phyloP scores from a whole-genome alignment of 2,888 invertebrate genomes.

The Rhingia rostrata region DNA sequence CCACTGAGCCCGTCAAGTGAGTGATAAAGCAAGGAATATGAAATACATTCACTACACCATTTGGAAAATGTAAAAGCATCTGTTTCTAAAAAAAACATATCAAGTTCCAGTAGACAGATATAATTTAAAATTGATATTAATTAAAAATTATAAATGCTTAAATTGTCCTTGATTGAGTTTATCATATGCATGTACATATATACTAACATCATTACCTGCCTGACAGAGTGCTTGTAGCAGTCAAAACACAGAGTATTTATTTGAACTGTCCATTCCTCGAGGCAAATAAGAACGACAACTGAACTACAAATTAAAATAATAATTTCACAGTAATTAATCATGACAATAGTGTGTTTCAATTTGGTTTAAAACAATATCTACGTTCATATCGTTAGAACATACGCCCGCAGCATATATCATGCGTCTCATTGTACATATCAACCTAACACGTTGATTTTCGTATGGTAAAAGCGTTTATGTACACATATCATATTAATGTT shows the following conservation, averaged over 20 bases:
- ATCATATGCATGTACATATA: background rate
- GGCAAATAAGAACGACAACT: conserved; percentile 32
- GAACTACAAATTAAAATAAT: conserved; percentile 43
- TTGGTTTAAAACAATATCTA: conserved; percentile 39
- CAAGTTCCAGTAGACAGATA: too few relatives aligned
- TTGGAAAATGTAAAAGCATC: too few relatives aligned
- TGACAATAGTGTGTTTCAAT: conserved; percentile 47
- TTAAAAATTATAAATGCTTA: background rate
- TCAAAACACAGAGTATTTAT: conserved; percentile 8
- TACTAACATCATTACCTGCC: background rate
- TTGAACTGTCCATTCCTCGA: conserved; percentile 25
- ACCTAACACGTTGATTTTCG: conserved; percentile 42
- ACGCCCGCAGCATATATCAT: conserved; percentile 30
- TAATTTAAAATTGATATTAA: too few relatives aligned
- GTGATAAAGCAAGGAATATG: too few relatives aligned
- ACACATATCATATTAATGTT: conserved; percentile 43
- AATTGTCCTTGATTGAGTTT: too few relatives aligned
- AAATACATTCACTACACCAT: too few relatives aligned
- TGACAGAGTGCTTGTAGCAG: conserved; percentile 4
- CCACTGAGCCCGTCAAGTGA: too few relatives aligned
- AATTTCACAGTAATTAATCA: conserved; percentile 46
- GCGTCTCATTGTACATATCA: conserved; percentile 32
- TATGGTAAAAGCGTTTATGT: conserved; percentile 32
- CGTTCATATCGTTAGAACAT: conserved; percentile 21
- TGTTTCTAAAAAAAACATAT: too few relatives aligned